Evolutionary conservation across 2,797 vertebrate genomes (phyloP).

Genomic region (Cottoperca gobio): DNA sequence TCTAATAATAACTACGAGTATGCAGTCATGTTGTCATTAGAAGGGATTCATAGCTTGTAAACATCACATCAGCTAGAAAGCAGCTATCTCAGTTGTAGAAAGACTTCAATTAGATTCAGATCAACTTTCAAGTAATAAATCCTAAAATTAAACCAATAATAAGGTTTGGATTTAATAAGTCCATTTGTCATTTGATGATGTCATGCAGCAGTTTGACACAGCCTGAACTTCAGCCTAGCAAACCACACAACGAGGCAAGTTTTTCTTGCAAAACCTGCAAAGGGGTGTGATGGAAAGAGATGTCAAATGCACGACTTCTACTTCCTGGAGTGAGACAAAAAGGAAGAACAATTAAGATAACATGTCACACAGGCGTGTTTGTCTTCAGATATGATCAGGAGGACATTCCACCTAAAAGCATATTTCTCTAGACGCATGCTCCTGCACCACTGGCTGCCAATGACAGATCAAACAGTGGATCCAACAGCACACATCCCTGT

Average conservation of each 20-base stretch:
- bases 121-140: not conserved
- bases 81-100: conserved; percentile 2
- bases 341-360: conserved; percentile 28
- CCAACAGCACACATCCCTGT: not conserved
- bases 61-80: conserved; percentile 31
- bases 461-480: conserved; percentile 11
- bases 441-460: not conserved
- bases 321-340: conserved; percentile 62
- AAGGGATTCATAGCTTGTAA: not conserved
- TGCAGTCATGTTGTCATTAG: not conserved
- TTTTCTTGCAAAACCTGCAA: conserved; percentile 53
- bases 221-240: conserved; percentile 11
- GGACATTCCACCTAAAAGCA: not conserved
- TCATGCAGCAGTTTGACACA: conserved; percentile 10
- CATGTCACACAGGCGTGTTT: not conserved
- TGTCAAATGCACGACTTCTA: conserved; percentile 45
- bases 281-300: conserved; percentile 20
- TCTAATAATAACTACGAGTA: not conserved
- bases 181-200: not conserved
- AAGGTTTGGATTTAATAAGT: not conserved
- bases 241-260: conserved; percentile 8
- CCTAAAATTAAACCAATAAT: conserved; percentile 3
- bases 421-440: not conserved
- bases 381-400: conserved; percentile 17
- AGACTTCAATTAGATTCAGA: conserved; percentile 20